Evolutionary conservation across 2,888 invertebrate species (phyloP), one percentile per base, ranked within the genome.

Genomic region (Hybos culiciformis): DNA sequence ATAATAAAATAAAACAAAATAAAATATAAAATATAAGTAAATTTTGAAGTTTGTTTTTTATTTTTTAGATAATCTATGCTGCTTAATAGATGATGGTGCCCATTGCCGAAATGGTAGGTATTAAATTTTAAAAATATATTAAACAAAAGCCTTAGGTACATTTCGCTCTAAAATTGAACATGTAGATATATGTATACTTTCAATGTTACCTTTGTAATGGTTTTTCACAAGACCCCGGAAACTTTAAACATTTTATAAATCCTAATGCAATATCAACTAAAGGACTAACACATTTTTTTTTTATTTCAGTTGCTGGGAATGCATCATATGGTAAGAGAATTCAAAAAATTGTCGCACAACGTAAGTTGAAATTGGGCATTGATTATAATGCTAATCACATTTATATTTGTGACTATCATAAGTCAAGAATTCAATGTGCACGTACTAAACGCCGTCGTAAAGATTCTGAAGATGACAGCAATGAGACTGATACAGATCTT

Each of bases 251-350:
- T n/a, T n/a, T n/a, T n/a, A n/a, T n/a, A n/a, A n/a, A n/a, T n/a
- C n/a, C n/a, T n/a, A n/a, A n/a, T n/a, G n/a, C n/a, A n/a, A n/a
- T n/a, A n/a, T n/a, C n/a, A n/a, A n/a, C n/a, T n/a, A n/a, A n/a
- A n/a, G n/a, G n/a, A n/a, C n/a, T n/a, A n/a, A n/a, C n/a, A n/a
- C n/a, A n/a, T n/a, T n/a, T n/a, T n/a, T n/a, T 7, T 29, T 24
- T 24, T 29, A 8, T n/a, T 7, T 29, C 5, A 29, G 14, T 17
- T 20, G 19, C 66, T 39, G 64, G 64, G 15, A 60, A 65, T 73
- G 96, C 96, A 53, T 87, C 91, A 37, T 96, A 94, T 70, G 93
- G 90, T 68, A 94, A 96, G 66, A 78, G 93, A 53, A 91, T 96
- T 56, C 93, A 94, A 68, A 94, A 93, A 67, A 93, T 87, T 44